Conservation (phyloP, 2,113 vertebrate species). For the Ailurus styani region DNA sequence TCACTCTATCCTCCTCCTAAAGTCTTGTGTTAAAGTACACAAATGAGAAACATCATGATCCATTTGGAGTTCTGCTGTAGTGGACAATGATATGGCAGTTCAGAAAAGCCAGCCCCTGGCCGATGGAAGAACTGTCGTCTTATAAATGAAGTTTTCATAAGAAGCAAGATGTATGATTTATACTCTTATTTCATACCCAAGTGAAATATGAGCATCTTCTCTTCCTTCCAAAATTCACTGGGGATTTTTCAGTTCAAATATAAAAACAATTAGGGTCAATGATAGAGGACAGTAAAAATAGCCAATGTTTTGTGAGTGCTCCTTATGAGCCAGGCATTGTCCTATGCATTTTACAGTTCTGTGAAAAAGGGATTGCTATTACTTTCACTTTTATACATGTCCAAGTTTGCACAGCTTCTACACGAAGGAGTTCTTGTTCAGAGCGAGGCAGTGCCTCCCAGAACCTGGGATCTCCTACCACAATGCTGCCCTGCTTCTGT, state of each 20-base stretch:
- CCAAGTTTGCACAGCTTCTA: not conserved
- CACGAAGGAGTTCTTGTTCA: not conserved
- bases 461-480: not conserved
- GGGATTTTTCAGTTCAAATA: not conserved
- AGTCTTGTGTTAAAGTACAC: not conserved
- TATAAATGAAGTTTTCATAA: not conserved
- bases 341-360: not conserved
- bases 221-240: not conserved
- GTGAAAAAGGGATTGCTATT: not conserved
- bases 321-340: not conserved
- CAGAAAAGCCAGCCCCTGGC: not conserved
- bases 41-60: not conserved
- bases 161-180: not conserved
- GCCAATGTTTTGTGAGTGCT: not conserved
- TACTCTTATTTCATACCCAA: not conserved
- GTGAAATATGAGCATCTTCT: not conserved
- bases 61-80: not conserved
- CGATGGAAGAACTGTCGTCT: not conserved
- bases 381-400: not conserved
- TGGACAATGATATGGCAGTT: not conserved
- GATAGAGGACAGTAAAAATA: not conserved
- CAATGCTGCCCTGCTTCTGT: accelerated
- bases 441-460: not conserved
- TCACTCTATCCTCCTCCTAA: not conserved
- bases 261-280: not conserved